Base-by-base conservation (phyloP, 2,113 vertebrate genomes). In the Ovibos moschatus region DNA sequence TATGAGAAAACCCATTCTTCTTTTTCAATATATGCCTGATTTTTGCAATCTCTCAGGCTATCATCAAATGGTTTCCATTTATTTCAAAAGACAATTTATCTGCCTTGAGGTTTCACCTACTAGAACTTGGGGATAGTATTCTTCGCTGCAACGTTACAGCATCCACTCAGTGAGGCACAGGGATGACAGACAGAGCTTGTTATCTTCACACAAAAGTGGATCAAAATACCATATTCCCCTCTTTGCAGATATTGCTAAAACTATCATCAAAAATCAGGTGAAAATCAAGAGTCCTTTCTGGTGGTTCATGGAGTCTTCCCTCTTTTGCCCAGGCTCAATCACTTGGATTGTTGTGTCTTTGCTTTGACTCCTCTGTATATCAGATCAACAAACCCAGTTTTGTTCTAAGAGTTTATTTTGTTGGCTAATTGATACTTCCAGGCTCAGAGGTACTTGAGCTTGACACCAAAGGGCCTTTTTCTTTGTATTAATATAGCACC, bases 21-120 rank as follows among this genome's bases (percentile, higher is more conserved):
- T 97, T 97, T 92, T 64, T 98, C 91, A 93, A 27, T 97, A 82
- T 85, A 94, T 92, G 91, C 93, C 94, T 97, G 97, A 85, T 98
- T 97, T 98, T 97, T 95, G 58, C 88, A 84, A 43, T 95, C 92
- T 94, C 93, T 74, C 84, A 96, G 95, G 95, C 94, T 92, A 97
- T 90, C 81, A 89, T 92, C 96, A 88, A 89, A 97, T 76, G 93
- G 45, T 96, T 98, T 95, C 57, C 92, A 89, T 86, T 98, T 97
- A 95, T 97, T 98, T 95, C 95, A 97, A 97, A 96, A 97, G 98
- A 93, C 74, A 53, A 96, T 98, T 97, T 94, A 82, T 90, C 98
- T 91, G 94, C 81, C 92, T 87, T 45, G 88, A 89, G 88, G 87
- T 91, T 94, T 97, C 87, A 86, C 62, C 98, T 96, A 40, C 64